phyloP scores from a whole-genome alignment of 2,888 invertebrate species.

The Agapostemon virescens region DNA sequence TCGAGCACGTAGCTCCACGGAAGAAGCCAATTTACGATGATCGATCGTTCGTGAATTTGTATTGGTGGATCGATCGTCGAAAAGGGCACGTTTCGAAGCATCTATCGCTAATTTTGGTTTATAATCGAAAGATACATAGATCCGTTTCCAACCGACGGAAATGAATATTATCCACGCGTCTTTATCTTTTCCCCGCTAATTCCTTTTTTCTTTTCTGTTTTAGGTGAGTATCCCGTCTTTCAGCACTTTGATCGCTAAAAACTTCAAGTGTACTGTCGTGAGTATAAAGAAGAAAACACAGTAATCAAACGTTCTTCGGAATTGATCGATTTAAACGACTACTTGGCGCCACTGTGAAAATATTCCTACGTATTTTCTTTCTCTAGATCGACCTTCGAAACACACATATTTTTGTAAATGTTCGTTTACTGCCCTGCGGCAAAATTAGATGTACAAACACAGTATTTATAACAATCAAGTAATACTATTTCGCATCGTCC shows the following conservation, averaged over 20 bases:
- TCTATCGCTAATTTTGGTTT: conserved; percentile 23
- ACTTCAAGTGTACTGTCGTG: conserved; percentile 15
- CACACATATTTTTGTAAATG: neutral
- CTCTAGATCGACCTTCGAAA: neutral
- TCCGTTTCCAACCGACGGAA: neutral
- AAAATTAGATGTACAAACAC: neutral
- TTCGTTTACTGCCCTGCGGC: neutral
- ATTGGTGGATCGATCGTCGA: neutral
- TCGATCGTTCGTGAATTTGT: conserved; percentile 35
- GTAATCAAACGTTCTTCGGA: neutral
- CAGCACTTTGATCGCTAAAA: neutral
- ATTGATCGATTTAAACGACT: neutral
- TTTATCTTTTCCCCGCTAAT: conserved; percentile 33
- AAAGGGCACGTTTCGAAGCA: neutral
- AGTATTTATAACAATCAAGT: neutral
- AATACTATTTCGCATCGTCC: neutral
- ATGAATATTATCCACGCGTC: conserved; percentile 4
- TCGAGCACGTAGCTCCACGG: conserved; percentile 27
- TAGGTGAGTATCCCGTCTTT: conserved; percentile 62
- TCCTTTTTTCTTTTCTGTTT: conserved; percentile 52
- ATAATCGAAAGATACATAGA: conserved; percentile 30
- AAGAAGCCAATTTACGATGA: conserved; percentile 53
- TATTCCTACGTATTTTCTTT: neutral
- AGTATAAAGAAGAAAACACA: conserved; percentile 22
- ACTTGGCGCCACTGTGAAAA: neutral